Evolutionary conservation across 2,113 vertebrate species (phyloP).

Genomic region (Emydocephalus ijimae): DNA sequence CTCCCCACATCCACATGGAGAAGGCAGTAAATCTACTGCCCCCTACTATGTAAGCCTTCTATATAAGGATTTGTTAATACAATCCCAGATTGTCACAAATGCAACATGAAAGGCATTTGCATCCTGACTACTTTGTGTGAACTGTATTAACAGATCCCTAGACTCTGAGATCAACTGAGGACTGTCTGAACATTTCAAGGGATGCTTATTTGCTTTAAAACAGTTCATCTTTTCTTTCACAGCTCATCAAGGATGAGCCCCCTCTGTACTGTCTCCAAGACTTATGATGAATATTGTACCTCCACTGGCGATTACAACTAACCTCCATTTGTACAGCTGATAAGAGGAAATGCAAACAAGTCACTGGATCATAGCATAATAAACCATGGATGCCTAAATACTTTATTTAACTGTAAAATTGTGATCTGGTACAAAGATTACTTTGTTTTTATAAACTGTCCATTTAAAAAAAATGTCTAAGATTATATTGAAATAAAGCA

Average conservation of each 20-base stretch:
- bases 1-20: neutral
- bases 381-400: slow-evolving; percentile 59
- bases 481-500: slow-evolving; percentile 17
- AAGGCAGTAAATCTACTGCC: neutral
- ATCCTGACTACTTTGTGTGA: neutral
- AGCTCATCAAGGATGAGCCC: slow-evolving; percentile 64
- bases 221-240: slow-evolving; percentile 70
- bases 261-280: slow-evolving; percentile 55
- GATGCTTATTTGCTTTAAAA: slow-evolving; percentile 65
- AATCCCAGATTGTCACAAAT: neutral
- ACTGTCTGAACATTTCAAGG: slow-evolving; percentile 61
- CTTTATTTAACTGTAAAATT: slow-evolving; percentile 61
- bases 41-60: neutral
- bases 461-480: slow-evolving; percentile 43
- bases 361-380: slow-evolving; percentile 48
- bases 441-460: slow-evolving; percentile 52
- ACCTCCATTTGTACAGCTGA: slow-evolving; percentile 60
- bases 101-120: neutral
- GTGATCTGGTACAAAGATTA: slow-evolving; percentile 54
- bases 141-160: slow-evolving; percentile 39
- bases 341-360: slow-evolving; percentile 67
- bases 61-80: neutral
- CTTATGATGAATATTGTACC: slow-evolving; percentile 55
- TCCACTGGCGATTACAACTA: slow-evolving; percentile 49
- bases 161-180: slow-evolving; percentile 56